phyloP scores from a whole-genome alignment of 2,797 vertebrate genomes.

The Micrastur ruficollis region DNA sequence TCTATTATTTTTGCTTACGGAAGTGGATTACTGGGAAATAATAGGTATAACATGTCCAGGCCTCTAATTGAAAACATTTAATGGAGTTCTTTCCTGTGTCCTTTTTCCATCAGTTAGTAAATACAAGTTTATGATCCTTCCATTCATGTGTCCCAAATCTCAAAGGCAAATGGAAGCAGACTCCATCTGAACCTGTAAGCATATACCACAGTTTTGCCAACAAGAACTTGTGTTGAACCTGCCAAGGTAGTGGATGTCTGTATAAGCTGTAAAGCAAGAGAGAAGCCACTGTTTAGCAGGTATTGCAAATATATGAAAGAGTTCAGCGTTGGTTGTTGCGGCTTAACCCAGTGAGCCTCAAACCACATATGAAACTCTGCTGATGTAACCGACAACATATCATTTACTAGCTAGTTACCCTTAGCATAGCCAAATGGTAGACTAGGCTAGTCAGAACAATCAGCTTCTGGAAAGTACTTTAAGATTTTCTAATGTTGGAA shows the following conservation, averaged over 20 bases:
- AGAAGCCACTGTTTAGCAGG: neutral
- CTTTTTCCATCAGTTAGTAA: neutral
- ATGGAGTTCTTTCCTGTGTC: neutral
- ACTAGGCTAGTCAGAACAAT: neutral
- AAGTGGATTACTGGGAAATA: slow-evolving; percentile 62
- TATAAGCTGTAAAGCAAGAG: neutral
- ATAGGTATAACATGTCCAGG: neutral
- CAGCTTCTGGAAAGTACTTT: neutral
- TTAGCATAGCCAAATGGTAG: neutral
- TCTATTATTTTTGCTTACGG: slow-evolving; percentile 61
- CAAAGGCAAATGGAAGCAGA: neutral
- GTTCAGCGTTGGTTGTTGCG: neutral
- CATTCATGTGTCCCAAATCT: neutral
- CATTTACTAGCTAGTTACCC: neutral
- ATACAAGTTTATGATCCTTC: neutral
- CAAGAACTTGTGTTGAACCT: neutral
- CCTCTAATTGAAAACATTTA: neutral
- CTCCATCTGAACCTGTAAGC: neutral
- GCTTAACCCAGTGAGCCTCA: neutral
- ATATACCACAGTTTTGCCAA: neutral
- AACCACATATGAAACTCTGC: neutral
- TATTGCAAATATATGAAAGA: neutral
- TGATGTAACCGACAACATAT: accelerated
- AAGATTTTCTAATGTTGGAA: neutral
- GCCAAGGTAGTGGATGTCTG: neutral